Evolutionary conservation across 2,113 vertebrate genomes (phyloP), one percentile per base, ranked within the genome.

Genomic region (Lasiurus cinereus): DNA sequence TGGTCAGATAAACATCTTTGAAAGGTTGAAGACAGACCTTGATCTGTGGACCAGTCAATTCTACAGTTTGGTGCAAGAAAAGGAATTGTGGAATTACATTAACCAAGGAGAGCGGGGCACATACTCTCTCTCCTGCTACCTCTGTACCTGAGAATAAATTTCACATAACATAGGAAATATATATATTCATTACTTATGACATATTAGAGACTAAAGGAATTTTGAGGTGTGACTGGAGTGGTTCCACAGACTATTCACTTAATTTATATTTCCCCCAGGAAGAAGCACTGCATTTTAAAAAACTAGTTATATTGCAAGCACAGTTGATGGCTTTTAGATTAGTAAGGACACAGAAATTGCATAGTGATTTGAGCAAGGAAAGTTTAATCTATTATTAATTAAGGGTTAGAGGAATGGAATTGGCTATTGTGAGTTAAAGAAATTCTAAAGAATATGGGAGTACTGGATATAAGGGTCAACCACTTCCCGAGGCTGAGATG

Each of bases 271-370:
- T 27, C 33, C 16, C 15, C n/a, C 18, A 50, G 56, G n/a, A 21
- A 89, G 67, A 88, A 46, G 4, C 10, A 50, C 13, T 69, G 39
- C 21, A 67, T 79, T 78, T 88, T 79, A 73, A 84, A 62, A 92
- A 92, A 21, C n/a, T 78, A 76, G 31, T 83, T 91, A 56, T 36
- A 36, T 59, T 56, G 31, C 69, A 92, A 94, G 77, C 19, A 79
- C 4, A 91, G 36, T 29, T 86, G 67, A 19, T 31, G 18, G 29
- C n/a, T 90, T 89, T 39, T 46, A 13, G 31, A 86, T 87, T 93
- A 62, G 24, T 62, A 78, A 84, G 39, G 74, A 94, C n/a, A 69
- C 36, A 92, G 74, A 92, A 88, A 73, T 39, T 43, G 66, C 13
- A 80, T 3, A 67, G 27, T 82, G 14, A 92, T 93, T 82, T 94